A percentile compares a stretch with the other conserved stretches of the same genome.
phyloP scores from a whole-genome alignment of 2,888 invertebrate genomes.

The Melanophora roralis region DNA sequence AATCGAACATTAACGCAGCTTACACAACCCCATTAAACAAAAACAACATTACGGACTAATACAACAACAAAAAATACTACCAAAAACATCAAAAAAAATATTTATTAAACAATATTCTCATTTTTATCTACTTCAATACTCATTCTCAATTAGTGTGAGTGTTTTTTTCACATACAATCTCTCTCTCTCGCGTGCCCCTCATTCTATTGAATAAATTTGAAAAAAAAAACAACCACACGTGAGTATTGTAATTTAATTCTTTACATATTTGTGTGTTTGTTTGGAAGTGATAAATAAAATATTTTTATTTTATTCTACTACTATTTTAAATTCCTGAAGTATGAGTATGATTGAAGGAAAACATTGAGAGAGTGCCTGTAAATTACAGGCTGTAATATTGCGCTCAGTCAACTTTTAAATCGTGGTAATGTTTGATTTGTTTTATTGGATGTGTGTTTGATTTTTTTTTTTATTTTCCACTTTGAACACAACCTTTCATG shows the following conservation, averaged over 20 bases:
- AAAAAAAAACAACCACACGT: constrained; percentile 51
- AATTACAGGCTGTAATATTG: too few relatives aligned
- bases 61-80: constrained; percentile 38
- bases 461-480: constrained; percentile 28
- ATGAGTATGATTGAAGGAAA: constrained; percentile 27
- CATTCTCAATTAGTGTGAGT: constrained; percentile 42
- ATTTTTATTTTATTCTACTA: background rate
- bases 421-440: constrained; percentile 60
- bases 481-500: constrained; percentile 37
- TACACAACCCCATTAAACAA: constrained; percentile 73
- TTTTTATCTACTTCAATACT: constrained; percentile 53
- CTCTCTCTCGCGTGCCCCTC: constrained; percentile 44
- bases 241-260: constrained; percentile 48
- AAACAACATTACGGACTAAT: constrained; percentile 60
- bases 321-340: constrained; percentile 18
- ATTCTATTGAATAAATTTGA: constrained; percentile 29
- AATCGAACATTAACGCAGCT: constrained; percentile 75
- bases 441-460: constrained; percentile 42
- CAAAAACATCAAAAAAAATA: constrained; percentile 5
- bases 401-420: constrained; percentile 54
- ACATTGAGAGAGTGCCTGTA: constrained; percentile 36
- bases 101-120: constrained; percentile 46
- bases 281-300: constrained; percentile 47
- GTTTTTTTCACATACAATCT: constrained; percentile 3
- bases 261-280: constrained; percentile 28